Base-by-base conservation (phyloP, 2,888 invertebrate genomes). In the Coelogynopora nodosa region DNA sequence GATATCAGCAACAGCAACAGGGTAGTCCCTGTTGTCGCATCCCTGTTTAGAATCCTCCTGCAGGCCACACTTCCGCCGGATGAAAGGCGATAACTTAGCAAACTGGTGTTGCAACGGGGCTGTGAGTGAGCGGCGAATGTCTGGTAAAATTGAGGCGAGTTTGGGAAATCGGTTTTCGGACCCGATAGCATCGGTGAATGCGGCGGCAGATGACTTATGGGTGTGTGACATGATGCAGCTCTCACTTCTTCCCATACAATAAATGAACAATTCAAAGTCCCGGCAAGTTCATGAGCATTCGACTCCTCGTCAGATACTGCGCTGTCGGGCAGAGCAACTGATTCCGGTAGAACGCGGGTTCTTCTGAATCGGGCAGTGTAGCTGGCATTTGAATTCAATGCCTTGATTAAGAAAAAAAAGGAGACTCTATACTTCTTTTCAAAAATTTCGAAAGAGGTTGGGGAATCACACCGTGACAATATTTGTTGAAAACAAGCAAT, bases 221-320 rank as follows among this genome's bases (percentile, higher is more conserved):
- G n/a, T n/a, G n/a, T n/a, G n/a, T n/a, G n/a, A n/a, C n/a, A n/a
- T n/a, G n/a, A n/a, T n/a, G n/a, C n/a, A n/a, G n/a, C n/a, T n/a
- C n/a, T n/a, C n/a, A n/a, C n/a, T n/a, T n/a, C n/a, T n/a, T n/a
- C n/a, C n/a, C n/a, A n/a, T n/a, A n/a, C n/a, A n/a, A n/a, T n/a
- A n/a, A n/a, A n/a, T n/a, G n/a, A n/a, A n/a, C 5, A 2, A 5
- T 23, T 74, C 27, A 74, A 74, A 74, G 74, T 23, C 74, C 74
- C 27, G 74, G 74, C 23, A 74, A 26, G 74, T 74, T 74, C 74
- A 74, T 74, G 23, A 74, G 27, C 74, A 74, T 74, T 26, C 74
- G 74, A 74, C 74, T 74, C 74, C 74, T 74, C 74, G 74, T 26
- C 27, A 74, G 27, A 74, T 74, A 74, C 74, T 74, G 18, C 18